phyloP scores from a whole-genome alignment of 2,797 vertebrate species.

The Macrochelys suwanniensis region DNA sequence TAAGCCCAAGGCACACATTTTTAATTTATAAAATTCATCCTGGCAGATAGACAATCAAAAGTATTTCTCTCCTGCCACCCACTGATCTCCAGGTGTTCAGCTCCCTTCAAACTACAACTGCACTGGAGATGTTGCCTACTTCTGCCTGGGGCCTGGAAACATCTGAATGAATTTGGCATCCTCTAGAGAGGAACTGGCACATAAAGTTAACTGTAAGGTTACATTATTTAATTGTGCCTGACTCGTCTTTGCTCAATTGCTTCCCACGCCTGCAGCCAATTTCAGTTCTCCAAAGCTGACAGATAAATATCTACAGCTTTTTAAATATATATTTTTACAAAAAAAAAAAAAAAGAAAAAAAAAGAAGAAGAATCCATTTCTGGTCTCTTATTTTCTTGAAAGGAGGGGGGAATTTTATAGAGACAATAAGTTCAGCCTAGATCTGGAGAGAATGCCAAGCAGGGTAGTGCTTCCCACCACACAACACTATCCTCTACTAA shows the following conservation, averaged over 20 bases:
- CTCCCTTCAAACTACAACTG: conserved; percentile 42
- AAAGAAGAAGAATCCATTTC: not conserved
- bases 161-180: conserved; percentile 17
- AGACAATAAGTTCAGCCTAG: not conserved
- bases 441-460: not conserved
- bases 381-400: not conserved
- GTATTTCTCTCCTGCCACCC: conserved; percentile 31
- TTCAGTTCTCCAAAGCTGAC: not conserved
- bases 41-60: conserved; percentile 31
- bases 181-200: conserved; percentile 25
- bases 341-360: accelerated
- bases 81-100: conserved; percentile 44
- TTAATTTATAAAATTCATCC: conserved; percentile 65
- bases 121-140: not conserved
- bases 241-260: conserved; percentile 32
- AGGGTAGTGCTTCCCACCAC: not conserved
- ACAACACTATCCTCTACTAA: no score
- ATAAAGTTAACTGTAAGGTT: conserved; percentile 41
- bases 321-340: not conserved
- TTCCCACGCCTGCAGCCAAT: conserved; percentile 15
- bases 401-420: not conserved
- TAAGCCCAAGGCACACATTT: conserved; percentile 53
- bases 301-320: conserved; percentile 3
- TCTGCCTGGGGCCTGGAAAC: conserved; percentile 9
- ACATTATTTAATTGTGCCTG: conserved; percentile 49